Evolutionary conservation across 1,140 invertebrate genomes (phyloP).

Genomic region (Steinernema khuongi): DNA sequence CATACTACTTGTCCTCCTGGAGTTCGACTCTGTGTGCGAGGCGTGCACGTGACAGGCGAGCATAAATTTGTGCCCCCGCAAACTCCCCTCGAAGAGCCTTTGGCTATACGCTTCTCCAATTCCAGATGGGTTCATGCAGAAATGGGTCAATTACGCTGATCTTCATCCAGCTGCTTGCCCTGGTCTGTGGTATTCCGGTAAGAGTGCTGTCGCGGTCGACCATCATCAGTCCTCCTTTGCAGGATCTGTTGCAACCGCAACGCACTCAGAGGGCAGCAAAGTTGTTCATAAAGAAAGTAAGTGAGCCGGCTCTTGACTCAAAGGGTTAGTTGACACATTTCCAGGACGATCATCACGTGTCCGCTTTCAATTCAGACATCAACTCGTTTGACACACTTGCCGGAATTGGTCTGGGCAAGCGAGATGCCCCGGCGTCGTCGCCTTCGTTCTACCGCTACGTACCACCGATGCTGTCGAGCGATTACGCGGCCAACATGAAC

Average conservation of each 20-base stretch:
- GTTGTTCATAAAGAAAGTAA: background rate
- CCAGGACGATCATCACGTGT: background rate
- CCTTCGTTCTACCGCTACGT: background rate
- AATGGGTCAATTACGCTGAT: slow-evolving; percentile 5
- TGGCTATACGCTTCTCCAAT: too few relatives aligned
- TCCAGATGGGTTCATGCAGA: slow-evolving; percentile 14
- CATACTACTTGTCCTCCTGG: too few relatives aligned
- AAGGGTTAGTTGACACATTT: background rate
- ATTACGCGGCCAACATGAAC: background rate
- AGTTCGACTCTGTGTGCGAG: too few relatives aligned
- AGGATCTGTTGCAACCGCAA: background rate
- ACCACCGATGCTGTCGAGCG: background rate
- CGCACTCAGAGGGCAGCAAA: background rate
- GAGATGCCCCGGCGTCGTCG: background rate
- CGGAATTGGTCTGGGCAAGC: slow-evolving; percentile 6
- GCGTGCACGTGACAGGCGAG: too few relatives aligned
- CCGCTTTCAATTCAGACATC: slow-evolving; percentile 10
- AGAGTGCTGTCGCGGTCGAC: background rate
- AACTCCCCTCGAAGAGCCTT: too few relatives aligned
- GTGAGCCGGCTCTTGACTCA: background rate
- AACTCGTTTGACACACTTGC: slow-evolving; percentile 9
- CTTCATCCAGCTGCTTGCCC: background rate
- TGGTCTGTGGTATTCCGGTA: background rate
- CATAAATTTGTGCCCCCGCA: too few relatives aligned
- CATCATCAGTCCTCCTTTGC: background rate